Percentiles rank a stretch among this genome's conserved stretches.
Evolutionary conservation across 1,140 invertebrate genomes (phyloP).

Genomic region (Aethina tumida): DNA sequence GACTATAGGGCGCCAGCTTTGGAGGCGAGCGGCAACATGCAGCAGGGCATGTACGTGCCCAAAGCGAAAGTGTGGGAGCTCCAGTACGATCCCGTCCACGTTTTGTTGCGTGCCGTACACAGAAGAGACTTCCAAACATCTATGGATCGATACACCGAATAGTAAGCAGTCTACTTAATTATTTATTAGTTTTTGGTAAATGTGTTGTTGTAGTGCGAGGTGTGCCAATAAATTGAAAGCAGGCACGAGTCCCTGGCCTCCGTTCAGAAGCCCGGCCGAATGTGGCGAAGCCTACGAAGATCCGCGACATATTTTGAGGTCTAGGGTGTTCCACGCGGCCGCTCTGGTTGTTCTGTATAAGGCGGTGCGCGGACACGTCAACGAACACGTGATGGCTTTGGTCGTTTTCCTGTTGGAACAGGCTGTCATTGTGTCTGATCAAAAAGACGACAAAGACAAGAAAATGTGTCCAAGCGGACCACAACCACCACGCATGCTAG

Average conservation of each 20-base stretch:
- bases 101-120: constrained; percentile 82
- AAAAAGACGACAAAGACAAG: constrained; percentile 9
- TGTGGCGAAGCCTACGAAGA: constrained; percentile 59
- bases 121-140: constrained; percentile 87
- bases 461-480: not conserved
- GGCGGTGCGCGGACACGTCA: constrained; percentile 64
- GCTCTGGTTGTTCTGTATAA: constrained; percentile 77
- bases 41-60: constrained; percentile 90
- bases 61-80: constrained; percentile 82
- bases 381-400: constrained; percentile 77
- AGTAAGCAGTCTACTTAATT: constrained; percentile 48
- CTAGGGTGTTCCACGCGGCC: constrained; percentile 76
- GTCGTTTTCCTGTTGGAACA: constrained; percentile 81
- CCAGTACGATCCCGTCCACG: constrained; percentile 90
- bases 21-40: constrained; percentile 63
- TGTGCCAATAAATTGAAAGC: constrained; percentile 55
- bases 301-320: constrained; percentile 58
- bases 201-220: constrained; percentile 41
- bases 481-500: constrained; percentile 34
- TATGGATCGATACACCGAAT: constrained; percentile 79
- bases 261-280: constrained; percentile 61
- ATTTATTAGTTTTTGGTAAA: constrained; percentile 5
- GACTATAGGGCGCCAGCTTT: constrained; percentile 70
- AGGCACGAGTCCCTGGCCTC: constrained; percentile 65
- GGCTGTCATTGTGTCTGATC: constrained; percentile 49